Conservation (phyloP, 2,113 vertebrate genomes). For the Cephalopterus ornatus region DNA sequence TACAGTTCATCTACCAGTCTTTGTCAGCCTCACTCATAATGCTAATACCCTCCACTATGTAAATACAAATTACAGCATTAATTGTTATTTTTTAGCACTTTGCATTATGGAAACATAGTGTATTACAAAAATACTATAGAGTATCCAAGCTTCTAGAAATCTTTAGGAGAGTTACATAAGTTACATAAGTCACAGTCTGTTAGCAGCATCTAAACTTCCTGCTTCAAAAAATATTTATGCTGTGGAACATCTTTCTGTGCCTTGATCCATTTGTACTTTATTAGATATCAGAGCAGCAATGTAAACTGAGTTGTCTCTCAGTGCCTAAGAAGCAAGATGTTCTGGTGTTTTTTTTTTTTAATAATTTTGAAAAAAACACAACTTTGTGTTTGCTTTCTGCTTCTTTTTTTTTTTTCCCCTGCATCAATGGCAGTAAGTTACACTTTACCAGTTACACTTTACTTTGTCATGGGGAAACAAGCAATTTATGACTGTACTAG, state of each 20-base stretch:
- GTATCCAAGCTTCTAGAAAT: neutral
- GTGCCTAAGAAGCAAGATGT: neutral
- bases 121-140: neutral
- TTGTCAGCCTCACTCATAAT: neutral
- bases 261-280: neutral
- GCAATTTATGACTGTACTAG: neutral
- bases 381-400: neutral
- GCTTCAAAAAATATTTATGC: neutral
- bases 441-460: neutral
- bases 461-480: neutral
- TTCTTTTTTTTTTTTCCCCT: neutral
- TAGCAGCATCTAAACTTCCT: neutral
- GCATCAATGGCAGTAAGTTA: neutral
- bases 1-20: neutral
- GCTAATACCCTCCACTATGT: neutral
- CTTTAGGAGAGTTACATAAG: neutral
- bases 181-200: neutral
- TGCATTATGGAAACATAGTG: neutral
- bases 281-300: neutral
- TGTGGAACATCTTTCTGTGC: neutral
- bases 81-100: neutral
- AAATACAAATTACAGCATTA: neutral
- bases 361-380: neutral
- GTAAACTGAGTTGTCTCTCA: neutral
- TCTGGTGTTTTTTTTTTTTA: neutral